Base-by-base conservation (phyloP, 2,113 vertebrate species). In the Lutjanus erythropterus region DNA sequence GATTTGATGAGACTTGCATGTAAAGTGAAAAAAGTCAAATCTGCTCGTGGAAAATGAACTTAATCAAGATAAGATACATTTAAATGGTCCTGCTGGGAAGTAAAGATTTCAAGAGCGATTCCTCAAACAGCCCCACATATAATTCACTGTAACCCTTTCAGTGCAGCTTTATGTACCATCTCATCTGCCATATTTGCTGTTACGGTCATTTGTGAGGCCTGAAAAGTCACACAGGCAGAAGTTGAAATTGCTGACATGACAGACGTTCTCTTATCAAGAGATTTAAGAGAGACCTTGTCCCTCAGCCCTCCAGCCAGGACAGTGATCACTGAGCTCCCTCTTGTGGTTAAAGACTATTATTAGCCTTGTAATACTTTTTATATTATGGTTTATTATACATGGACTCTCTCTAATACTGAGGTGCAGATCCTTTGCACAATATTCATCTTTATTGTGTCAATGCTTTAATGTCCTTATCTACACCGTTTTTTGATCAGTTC, bases 291-390 rank as follows among this genome's bases (percentile, higher is more conserved):
- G 69, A 80, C 52, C 46, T 18, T 56, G 50, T 27, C 72, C 11
- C 15, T 25, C 18, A 16, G n/a, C 19, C 23, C 23, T 35, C 15
- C 12, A 37, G 21, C 4, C 31, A 55, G 27, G 52, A 77, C 6
- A 60, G 58, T 47, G 42, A 80, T 58, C 76, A 67, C 1, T 69
- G 84, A 81, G 84, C 90, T 6, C 93, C 91, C 91, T 86, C 94
- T 86, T 21, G 90, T 94, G 94, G 90, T 27, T 10, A 12, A 53
- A 72, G 6, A 9, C 29, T 1, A 6, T 21, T 23, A 80, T 27
- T 52, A 18, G 4, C 4, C 14, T 59, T 56, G 4, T 49, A 14
- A 18, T 12, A 35, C 18, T 9, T 9, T 14, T 23, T 47, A 2
- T 33, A 14, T 15, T 2, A 15, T 31, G 27, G 14, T 42, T 19